These are phyloP conservation scores for Erpobdella octoculata DNA, from an alignment of 2,888 invertebrate species.

Conservation along the genomic window DNA sequence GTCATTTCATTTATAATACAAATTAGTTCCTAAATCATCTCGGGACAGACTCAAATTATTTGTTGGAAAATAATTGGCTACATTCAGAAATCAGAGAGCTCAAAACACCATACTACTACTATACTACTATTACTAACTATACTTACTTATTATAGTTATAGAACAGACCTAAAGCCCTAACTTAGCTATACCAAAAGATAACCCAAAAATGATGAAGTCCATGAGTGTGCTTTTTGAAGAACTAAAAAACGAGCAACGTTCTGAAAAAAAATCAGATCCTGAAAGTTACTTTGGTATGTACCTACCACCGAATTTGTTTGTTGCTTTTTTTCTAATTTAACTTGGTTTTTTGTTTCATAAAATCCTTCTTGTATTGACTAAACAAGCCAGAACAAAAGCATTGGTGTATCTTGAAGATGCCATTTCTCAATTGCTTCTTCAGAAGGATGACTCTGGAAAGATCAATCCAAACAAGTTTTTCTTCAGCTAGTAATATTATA, in stretches of 20 bases:
- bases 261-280: not conserved
- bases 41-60: too few relatives aligned
- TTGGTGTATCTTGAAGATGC: slow-evolving; percentile 49
- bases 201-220: not conserved
- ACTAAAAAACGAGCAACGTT: not conserved
- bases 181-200: not conserved
- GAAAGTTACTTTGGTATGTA: not conserved
- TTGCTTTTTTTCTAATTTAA: not conserved
- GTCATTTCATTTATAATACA: too few relatives aligned
- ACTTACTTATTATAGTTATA: too few relatives aligned
- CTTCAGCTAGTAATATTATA: slow-evolving; percentile 48
- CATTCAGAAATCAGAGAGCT: too few relatives aligned
- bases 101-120: too few relatives aligned
- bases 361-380: not conserved
- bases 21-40: too few relatives aligned
- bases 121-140: too few relatives aligned
- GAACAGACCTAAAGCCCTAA: too few relatives aligned
- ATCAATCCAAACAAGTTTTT: slow-evolving; percentile 49
- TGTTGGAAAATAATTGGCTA: too few relatives aligned
- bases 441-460: slow-evolving; percentile 50
- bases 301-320: too few relatives aligned
- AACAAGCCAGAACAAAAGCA: slow-evolving; percentile 33
- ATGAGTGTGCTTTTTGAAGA: not conserved
- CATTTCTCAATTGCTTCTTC: slow-evolving; percentile 47
- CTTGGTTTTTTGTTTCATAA: not conserved